Base-by-base conservation (phyloP, 1,140 invertebrate genomes). In the Planococcus citri region DNA sequence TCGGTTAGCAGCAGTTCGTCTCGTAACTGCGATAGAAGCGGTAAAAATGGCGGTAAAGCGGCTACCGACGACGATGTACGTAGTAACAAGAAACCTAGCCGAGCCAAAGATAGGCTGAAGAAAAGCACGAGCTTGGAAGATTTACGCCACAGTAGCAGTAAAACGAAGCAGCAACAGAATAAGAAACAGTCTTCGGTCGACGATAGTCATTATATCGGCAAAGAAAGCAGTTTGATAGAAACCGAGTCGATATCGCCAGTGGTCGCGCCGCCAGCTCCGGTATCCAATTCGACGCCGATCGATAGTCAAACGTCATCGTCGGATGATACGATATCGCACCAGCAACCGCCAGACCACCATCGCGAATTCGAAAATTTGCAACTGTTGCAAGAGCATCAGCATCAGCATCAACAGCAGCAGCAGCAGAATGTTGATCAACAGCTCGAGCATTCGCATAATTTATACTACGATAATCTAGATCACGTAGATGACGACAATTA, bases 51-150 rank as follows among this genome's bases (percentile, higher is more conserved):
- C 21, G 71, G 72, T 69, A 73, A 74, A 72, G 71, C 71, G 37
- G 51, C 70, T 27, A 70, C 73, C 41, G 68, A 67, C 69, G 73
- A 70, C 41, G 72, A 57, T n/a, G 17, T 27, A 22, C n/a, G 25
- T 51, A 60, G 41, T 22, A 27, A 9, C 70, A 71, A 38, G 68
- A 70, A 68, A 64, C 58, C 27, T 51, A 70, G 70, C 25, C 60
- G 58, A 17, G 70, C 72, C 3, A 73, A 70, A 64, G 70, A 72
- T 68, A 71, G 70, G 38, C 67, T 60, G 25, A 67, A 74, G 69
- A 71, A 72, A 72, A 71, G 71, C 68, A 74, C 72, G 64, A 75
- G 74, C 64, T 64, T 88, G 37, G 85, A 87, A 74, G 86, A 88
- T 75, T 79, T 87, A 64, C 86, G 84, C 10, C 64, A 71, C 29